A percentile compares a stretch with the other conserved stretches of the same genome.
These are phyloP conservation scores for Anoplophora glabripennis DNA, from an alignment of 1,140 invertebrate genomes.

Conservation along the genomic window DNA sequence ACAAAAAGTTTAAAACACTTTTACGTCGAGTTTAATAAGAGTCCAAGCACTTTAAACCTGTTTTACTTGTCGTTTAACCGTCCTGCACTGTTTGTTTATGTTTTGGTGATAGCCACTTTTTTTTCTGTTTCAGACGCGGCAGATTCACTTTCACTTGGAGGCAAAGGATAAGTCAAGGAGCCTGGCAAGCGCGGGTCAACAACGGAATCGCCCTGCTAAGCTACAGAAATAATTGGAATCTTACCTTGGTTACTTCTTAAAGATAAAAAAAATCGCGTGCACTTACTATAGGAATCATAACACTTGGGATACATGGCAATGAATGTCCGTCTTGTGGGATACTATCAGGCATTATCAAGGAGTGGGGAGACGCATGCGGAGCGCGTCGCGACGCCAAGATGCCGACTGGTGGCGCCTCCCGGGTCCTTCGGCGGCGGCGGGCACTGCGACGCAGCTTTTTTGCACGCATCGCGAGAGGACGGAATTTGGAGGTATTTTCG, in stretches of 20 bases:
- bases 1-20: no score
- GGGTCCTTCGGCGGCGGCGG: slow-evolving; percentile 35
- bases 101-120: not conserved
- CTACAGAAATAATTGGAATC: slow-evolving; percentile 16
- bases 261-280: slow-evolving; percentile 46
- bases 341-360: slow-evolving; percentile 49
- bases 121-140: not conserved
- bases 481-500: not conserved
- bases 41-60: no score
- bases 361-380: slow-evolving; percentile 50
- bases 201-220: slow-evolving; percentile 4
- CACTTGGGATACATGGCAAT: slow-evolving; percentile 51
- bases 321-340: slow-evolving; percentile 50
- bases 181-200: slow-evolving; percentile 4
- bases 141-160: not conserved
- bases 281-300: slow-evolving; percentile 48
- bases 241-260: slow-evolving; percentile 42
- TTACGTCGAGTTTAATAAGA: no score
- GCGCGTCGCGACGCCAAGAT: slow-evolving; percentile 49
- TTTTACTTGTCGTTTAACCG: no score
- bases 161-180: slow-evolving; percentile 8
- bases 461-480: slow-evolving; percentile 19
- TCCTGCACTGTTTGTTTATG: no score
- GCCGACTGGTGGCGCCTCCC: slow-evolving; percentile 46
- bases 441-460: slow-evolving; percentile 35